Evolutionary conservation across 2,888 invertebrate genomes (phyloP).

Genomic region (Liodrosophila aerea): DNA sequence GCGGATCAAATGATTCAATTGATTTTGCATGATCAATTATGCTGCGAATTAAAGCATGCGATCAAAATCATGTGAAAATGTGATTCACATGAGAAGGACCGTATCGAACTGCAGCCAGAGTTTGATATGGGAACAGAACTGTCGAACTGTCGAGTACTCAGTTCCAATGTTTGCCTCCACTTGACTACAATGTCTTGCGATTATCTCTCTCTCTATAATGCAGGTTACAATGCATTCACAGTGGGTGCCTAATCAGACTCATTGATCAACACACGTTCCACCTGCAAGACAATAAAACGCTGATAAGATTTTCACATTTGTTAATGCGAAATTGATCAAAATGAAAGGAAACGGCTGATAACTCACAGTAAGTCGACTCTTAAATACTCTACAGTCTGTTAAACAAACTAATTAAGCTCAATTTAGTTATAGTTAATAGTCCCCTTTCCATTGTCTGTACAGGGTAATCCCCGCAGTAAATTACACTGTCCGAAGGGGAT

Average conservation of each 20-base stretch:
- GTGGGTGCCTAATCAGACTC: too few species aligned
- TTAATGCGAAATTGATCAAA: constrained; percentile 27
- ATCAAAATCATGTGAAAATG: background rate
- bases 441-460: too few species aligned
- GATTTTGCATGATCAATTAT: constrained; percentile 18
- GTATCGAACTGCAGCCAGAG: too few species aligned
- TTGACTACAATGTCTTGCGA: too few species aligned
- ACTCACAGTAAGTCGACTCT: background rate
- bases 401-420: background rate
- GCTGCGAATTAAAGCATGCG: constrained; percentile 2
- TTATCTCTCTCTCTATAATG: too few species aligned
- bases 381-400: constrained; percentile 9
- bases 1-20: constrained; percentile 25
- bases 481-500: too few species aligned
- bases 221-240: too few species aligned
- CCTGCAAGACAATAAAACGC: constrained; percentile 18
- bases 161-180: too few species aligned
- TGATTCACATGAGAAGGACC: background rate
- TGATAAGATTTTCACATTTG: constrained; percentile 28
- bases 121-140: too few species aligned
- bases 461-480: too few species aligned
- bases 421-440: too few species aligned
- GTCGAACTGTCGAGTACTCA: too few species aligned
- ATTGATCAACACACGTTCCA: constrained; percentile 22
- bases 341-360: background rate